phyloP scores from a whole-genome alignment of 2,888 invertebrate genomes.

The Argyra leucocephala region DNA sequence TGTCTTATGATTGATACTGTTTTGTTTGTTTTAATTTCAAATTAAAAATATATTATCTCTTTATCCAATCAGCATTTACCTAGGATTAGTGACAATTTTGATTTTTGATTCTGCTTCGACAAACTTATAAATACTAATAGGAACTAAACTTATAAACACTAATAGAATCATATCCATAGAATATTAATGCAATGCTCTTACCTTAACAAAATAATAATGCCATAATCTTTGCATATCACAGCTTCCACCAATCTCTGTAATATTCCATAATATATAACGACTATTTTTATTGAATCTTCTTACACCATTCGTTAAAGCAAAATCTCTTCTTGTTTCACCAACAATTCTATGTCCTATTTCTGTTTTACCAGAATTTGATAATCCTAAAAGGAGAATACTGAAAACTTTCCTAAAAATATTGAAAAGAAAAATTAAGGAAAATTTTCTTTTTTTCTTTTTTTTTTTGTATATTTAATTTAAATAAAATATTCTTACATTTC shows the following conservation, averaged over 20 bases:
- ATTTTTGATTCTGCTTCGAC: too few species aligned
- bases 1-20: too few species aligned
- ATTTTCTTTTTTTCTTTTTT: neutral
- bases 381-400: constrained; percentile 36
- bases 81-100: too few species aligned
- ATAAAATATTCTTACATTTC: neutral
- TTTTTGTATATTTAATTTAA: neutral
- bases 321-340: constrained; percentile 25
- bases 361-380: constrained; percentile 36
- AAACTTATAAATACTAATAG: too few species aligned
- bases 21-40: too few species aligned
- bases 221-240: constrained; percentile 37
- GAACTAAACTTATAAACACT: too few species aligned
- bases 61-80: too few species aligned
- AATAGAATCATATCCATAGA: too few species aligned
- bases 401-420: constrained; percentile 4
- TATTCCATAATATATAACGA: constrained; percentile 23
- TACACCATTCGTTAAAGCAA: constrained; percentile 37
- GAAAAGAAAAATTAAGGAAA: neutral
- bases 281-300: constrained; percentile 27
- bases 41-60: too few species aligned
- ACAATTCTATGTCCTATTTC: constrained; percentile 34
- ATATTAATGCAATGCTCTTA: too few species aligned
- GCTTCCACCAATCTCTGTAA: constrained; percentile 40
- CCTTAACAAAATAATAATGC: constrained; percentile 36